Conservation (phyloP, 1,140 invertebrate genomes). For the Chelonus insularis region DNA sequence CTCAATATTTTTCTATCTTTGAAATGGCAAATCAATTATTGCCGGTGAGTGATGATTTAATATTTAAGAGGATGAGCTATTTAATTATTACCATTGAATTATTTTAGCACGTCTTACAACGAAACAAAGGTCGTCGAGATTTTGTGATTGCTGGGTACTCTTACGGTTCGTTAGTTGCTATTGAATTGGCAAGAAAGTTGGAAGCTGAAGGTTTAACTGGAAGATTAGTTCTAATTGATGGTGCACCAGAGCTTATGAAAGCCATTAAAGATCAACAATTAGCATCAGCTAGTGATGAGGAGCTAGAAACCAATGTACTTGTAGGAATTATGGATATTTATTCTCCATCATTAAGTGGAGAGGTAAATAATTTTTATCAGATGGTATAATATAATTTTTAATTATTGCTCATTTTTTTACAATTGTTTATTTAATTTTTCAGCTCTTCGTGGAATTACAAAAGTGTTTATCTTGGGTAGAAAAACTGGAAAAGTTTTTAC, state of each 20-base stretch:
- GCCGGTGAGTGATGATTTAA: constrained; percentile 44
- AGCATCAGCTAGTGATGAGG: constrained; percentile 23
- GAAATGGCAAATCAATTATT: constrained; percentile 50
- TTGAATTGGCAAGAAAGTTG: constrained; percentile 50
- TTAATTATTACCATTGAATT: too few relatives aligned
- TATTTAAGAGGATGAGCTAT: too few relatives aligned
- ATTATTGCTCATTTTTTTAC: constrained; percentile 19
- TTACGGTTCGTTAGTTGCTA: constrained; percentile 51
- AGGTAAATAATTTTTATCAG: constrained; percentile 37
- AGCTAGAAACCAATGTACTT: constrained; percentile 44
- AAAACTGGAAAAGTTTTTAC: constrained; percentile 45
- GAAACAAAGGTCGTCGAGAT: constrained; percentile 43
- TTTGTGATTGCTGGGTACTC: constrained; percentile 56
- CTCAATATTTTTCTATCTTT: constrained; percentile 30
- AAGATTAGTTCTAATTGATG: constrained; percentile 53
- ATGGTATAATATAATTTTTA: too few relatives aligned
- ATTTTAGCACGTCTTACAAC: constrained; percentile 45
- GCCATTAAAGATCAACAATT: constrained; percentile 36
- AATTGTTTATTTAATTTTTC: constrained; percentile 26
- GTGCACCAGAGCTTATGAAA: constrained; percentile 52
- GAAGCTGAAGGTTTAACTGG: constrained; percentile 49
- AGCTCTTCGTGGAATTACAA: constrained; percentile 53
- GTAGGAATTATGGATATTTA: constrained; percentile 38
- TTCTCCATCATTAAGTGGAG: constrained; percentile 24
- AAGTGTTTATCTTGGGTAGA: constrained; percentile 49